Conservation (phyloP, 2,797 vertebrate genomes). For the Gymnopithys bicolor region DNA sequence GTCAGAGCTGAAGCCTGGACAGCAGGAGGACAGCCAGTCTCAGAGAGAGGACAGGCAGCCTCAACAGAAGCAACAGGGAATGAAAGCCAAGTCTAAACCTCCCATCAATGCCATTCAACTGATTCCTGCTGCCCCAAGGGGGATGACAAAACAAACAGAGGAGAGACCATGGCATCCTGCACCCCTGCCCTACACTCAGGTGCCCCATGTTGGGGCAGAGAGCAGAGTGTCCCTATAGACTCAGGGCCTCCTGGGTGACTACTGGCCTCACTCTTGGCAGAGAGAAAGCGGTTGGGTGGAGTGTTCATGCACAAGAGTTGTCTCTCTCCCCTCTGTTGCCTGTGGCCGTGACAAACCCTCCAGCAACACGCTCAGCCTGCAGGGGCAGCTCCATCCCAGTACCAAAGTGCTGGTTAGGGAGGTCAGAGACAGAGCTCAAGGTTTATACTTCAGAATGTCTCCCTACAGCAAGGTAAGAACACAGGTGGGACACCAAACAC, state of each 20-base stretch:
- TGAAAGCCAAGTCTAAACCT: too few relatives aligned
- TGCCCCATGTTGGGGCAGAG: background rate
- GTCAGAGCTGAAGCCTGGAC: background rate
- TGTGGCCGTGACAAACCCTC: background rate
- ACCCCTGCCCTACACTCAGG: background rate
- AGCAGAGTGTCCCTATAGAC: background rate
- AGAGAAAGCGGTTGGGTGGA: background rate
- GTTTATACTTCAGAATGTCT: background rate
- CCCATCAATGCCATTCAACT: too few relatives aligned
- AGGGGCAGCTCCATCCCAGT: background rate
- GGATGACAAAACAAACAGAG: accelerated
- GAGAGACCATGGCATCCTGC: too few relatives aligned
- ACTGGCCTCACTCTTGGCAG: accelerated
- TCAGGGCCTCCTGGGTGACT: background rate
- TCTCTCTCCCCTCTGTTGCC: background rate
- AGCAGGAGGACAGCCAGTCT: background rate
- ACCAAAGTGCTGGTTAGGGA: background rate
- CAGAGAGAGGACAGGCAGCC: background rate
- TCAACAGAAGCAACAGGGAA: background rate
- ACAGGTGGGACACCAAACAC: background rate
- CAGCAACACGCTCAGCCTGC: background rate
- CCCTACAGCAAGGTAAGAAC: background rate
- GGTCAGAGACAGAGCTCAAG: background rate
- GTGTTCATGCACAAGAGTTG: background rate
- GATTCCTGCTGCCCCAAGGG: background rate